Evolutionary conservation across 1,140 invertebrate genomes (phyloP), one percentile per base, ranked within the genome.

Genomic region (Magallana angulata): DNA sequence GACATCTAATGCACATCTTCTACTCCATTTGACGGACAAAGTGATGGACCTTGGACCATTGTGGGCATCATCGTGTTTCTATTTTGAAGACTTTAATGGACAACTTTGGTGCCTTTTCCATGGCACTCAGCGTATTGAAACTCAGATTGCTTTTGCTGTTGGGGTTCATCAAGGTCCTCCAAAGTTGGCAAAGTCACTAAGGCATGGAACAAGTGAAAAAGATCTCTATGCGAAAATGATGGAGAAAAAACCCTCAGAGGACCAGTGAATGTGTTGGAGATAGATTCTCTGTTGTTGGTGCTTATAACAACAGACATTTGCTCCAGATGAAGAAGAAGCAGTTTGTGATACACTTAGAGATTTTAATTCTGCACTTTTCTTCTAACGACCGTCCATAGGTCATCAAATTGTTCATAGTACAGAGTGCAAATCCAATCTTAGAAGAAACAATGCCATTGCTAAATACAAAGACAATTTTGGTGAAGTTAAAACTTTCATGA

Each of bases 61-160:
- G 16, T 85, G 84, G 84, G 36, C 62, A 36, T 16, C 84, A 7
- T 85, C 84, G 57, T 76, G 60, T 18, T 85, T 85, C 57, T 85
- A 85, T 57, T 85, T 85, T 76, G 62, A 85, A 57, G 84, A 85
- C 57, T 76, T 85, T n/a, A 84, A 84, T 84, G 64, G 84, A 48
- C 62, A 85, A 57, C 36, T 85, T 7, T 71, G 11, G 48, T 85
- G 16, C 24, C 56, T 56, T 24, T 24, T 24, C 24, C 0, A 24
- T 24, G 84, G 84, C 5, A 85, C 84, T 3, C 84, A 85, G 76
- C 36, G 56, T 2, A 64, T 84, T 18, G 57, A 85, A 24, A 8
- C 9, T 5, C 62, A 85, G 18, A 85, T 76, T 9, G 14, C 24
- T 9, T 76, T 36, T 76, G 57, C 24, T 57, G 64, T 71, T 14